Base-by-base conservation (phyloP, 2,888 invertebrate species). In the Oasisia sp. region DNA sequence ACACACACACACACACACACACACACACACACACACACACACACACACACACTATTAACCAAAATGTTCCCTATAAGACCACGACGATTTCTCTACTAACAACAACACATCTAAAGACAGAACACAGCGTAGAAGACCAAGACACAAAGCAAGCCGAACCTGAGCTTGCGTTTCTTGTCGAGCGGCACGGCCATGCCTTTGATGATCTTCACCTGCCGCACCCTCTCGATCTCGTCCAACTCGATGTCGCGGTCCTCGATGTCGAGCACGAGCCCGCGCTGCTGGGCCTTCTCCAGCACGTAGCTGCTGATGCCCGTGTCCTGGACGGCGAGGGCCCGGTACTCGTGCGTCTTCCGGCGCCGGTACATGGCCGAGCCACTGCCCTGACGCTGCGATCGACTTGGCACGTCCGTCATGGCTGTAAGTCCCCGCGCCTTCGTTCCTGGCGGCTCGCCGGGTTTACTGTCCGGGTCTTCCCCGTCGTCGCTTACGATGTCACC, bases 201-300 rank as follows among this genome's bases (percentile, higher is more conserved):
- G 91, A 91, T 91, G 27, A 91, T 91, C 44, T 91, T 32, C 91
- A 91, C 50, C 91, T 91, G 91, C 32, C 50, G 32, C 32, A 19
- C 44, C n/a, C 38, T 32, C 45, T 91, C 91, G 27, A 45, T 56
- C 32, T 45, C 50, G 45, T 91, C 91, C n/a, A 91, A 91, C 50
- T 91, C 91, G 32, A 44, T n/a, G 50, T 45, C 45, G 14, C 45
- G 4, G n/a, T 91, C 91, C 27, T 74, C 74, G 5, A 74, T 74
- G 74, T 14, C 74, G 27, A 91, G 91, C 44, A 45, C 44, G 32
- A 91, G 50, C 9, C 91, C 91, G 19, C 91, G 44, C 44, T 45
- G 91, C 50, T 91, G 91, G 27, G 91, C 91, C 45, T 44, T 91
- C 91, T 91, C 91, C 45, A 91, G 45, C 50, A n/a, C 45, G 45